These are phyloP conservation scores for Corythornis vintsioides DNA, from an alignment of 2,113 vertebrate species.

Conservation along the genomic window DNA sequence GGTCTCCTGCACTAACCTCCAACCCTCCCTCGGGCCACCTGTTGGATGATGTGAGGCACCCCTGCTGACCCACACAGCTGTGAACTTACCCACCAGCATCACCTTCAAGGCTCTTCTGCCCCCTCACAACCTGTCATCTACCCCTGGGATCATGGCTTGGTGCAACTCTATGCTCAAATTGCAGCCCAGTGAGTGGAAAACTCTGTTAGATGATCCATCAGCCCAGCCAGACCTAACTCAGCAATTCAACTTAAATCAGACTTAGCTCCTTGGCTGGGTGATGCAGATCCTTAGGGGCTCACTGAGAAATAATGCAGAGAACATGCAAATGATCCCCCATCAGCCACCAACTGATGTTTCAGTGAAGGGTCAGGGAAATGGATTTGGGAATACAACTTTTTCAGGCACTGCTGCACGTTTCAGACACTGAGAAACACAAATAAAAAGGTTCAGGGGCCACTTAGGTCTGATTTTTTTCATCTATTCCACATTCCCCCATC, in stretches of 20 bases:
- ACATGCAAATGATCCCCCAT: background rate
- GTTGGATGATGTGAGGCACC: background rate
- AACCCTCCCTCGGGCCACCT: rapidly evolving
- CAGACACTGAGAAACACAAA: background rate
- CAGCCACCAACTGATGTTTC: background rate
- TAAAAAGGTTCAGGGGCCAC: background rate
- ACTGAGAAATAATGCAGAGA: background rate
- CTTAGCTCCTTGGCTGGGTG: background rate
- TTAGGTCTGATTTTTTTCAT: background rate
- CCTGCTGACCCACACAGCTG: background rate
- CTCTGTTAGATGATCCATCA: background rate
- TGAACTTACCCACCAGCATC: background rate
- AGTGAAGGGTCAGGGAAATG: background rate
- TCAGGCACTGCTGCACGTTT: background rate
- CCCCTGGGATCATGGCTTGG: background rate
- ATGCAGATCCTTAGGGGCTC: background rate
- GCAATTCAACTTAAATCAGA: background rate
- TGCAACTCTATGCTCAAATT: background rate
- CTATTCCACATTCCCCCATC: rapidly evolving
- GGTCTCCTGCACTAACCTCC: background rate
- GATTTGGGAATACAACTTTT: background rate
- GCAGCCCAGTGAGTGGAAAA: background rate
- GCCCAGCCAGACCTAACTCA: background rate
- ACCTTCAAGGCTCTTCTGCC: background rate
- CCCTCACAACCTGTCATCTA: background rate